These are phyloP conservation scores for Morus bassanus DNA, from an alignment of 2,797 vertebrate species.

Conservation along the genomic window DNA sequence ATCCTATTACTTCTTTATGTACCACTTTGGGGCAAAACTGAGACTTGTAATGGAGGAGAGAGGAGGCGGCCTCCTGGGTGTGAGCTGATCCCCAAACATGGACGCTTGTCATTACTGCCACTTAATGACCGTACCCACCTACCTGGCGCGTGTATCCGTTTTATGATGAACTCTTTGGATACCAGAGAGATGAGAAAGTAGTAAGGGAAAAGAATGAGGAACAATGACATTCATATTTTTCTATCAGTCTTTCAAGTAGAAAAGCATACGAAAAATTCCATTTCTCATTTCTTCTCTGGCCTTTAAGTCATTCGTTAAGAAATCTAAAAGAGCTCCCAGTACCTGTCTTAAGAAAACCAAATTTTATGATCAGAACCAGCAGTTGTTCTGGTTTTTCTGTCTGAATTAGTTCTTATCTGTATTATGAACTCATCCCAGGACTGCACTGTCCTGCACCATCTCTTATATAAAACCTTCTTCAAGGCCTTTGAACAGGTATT, in stretches of 20 bases:
- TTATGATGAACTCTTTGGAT: background rate
- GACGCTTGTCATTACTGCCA: background rate
- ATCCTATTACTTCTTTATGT: background rate
- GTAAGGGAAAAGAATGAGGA: background rate
- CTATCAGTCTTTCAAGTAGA: background rate
- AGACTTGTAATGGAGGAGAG: background rate
- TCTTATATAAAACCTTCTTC: background rate
- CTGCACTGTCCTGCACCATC: background rate
- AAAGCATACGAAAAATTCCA: background rate
- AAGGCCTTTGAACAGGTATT: background rate
- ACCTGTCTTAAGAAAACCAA: background rate
- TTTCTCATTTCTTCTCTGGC: background rate
- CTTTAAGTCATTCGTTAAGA: background rate
- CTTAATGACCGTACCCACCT: background rate
- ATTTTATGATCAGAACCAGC: background rate
- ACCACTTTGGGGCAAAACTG: background rate
- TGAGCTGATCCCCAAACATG: fast-evolving
- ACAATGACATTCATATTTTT: background rate
- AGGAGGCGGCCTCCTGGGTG: background rate
- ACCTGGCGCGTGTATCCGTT: background rate
- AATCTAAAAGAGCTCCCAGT: background rate
- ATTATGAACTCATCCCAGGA: background rate
- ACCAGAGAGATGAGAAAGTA: background rate
- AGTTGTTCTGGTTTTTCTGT: background rate
- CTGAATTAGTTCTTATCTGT: background rate